Base-by-base conservation (phyloP, 2,888 invertebrate species). In the Cyrtodaria siliqua region DNA sequence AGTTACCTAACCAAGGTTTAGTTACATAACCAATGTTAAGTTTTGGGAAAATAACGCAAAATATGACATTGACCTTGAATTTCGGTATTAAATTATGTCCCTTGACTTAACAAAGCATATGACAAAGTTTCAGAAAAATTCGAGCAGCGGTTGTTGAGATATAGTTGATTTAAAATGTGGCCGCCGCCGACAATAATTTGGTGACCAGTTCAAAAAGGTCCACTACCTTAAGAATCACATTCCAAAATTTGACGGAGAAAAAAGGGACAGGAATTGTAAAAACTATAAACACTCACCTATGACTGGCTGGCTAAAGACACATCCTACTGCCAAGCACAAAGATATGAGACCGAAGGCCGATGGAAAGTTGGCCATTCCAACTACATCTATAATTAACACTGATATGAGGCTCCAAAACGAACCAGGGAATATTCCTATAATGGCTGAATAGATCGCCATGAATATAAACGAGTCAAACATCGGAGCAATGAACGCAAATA, bases 361-460 rank as follows among this genome's bases (percentile, higher is more conserved):
- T 2, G 84, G 60, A 40, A 77, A 78, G 50, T 81, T 49, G 24
- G 69, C 53, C 18, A 84, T 53, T 6, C 85, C 85, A 9, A 86
- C 73, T 24, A 76, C 75, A 29, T 86, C 86, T 26, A 85, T 75
- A 0, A 85, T 29, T 2, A 84, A 23, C 40, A 85, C 82, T 4
- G 83, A 66, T 9, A 83, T 56, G 3, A 85, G 44, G 47, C 79
- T 76, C 72, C 79, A 83, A 56, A 82, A 81, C 3, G 82, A 74
- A 6, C 86, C 86, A 0, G 83, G 80, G 24, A 82, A 82, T 56
- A 78, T 64, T 18, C 86, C 86, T 1, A 83, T 66, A 8, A 83
- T 61, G 8, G 73, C 82, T 14, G 82, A 68, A 55, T 84, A 85
- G 0, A 73, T 64, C 8, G 60, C 61, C 61, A 86, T 60, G 24